Percentiles rank a stretch among this genome's conserved stretches.
Conservation (phyloP, 2,113 vertebrate genomes). For the Litocranius walleri region DNA sequence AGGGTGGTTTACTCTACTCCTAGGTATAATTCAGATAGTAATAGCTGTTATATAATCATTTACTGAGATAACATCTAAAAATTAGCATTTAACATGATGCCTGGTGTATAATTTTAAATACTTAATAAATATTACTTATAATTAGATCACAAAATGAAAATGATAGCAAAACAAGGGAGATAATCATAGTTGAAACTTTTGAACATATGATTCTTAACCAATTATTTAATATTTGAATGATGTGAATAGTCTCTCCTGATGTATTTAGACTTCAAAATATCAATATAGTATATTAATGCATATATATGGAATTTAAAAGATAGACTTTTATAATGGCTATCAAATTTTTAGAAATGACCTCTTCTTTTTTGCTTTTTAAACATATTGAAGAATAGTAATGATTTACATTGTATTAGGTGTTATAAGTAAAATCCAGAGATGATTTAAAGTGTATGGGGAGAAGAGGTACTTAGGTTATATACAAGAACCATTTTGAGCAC, state of each 20-base stretch:
- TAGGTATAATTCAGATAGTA: neutral
- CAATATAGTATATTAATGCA: too few species aligned
- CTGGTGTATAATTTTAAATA: neutral
- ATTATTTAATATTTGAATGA: neutral
- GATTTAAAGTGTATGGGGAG: neutral
- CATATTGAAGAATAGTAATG: neutral
- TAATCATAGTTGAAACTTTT: neutral
- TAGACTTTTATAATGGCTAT: neutral
- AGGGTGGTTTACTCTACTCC: neutral
- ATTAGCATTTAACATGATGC: neutral
- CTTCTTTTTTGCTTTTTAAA: neutral
- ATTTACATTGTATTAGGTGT: neutral
- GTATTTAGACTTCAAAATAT: neutral
- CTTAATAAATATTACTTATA: slow-evolving; percentile 31
- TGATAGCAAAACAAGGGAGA: neutral
- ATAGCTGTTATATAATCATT: neutral
- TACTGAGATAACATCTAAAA: slow-evolving; percentile 7
- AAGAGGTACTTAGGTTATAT: neutral
- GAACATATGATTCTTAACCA: neutral
- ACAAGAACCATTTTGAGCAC: neutral
- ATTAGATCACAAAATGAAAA: slow-evolving; percentile 24
- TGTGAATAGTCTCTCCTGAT: neutral
- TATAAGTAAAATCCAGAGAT: neutral
- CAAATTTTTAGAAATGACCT: neutral
- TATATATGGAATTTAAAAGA: neutral